Percentiles rank a stretch among this genome's conserved stretches.
These are phyloP conservation scores for Sinonovacula constricta DNA, from an alignment of 1,140 invertebrate species.

Conservation along the genomic window DNA sequence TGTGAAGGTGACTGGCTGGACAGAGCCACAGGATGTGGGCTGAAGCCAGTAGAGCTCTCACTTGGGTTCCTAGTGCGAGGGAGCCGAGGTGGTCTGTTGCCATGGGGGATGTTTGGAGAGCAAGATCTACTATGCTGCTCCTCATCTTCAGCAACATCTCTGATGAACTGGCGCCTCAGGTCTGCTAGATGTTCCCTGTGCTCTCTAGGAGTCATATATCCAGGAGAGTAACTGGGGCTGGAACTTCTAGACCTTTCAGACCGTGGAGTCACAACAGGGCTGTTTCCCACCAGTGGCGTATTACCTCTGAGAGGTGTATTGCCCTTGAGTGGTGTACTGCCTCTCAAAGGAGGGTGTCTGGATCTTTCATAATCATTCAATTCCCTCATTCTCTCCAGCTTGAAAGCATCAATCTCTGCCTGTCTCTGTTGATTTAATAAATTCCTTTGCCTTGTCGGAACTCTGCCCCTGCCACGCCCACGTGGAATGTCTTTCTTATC, in stretches of 20 bases:
- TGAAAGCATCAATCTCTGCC: constrained; percentile 60
- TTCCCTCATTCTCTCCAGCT: constrained; percentile 56
- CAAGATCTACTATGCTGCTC: constrained; percentile 34
- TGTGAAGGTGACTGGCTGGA: no score
- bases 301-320: constrained; percentile 37
- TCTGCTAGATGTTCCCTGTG: constrained; percentile 51
- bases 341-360: constrained; percentile 13
- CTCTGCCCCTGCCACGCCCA: constrained; percentile 10
- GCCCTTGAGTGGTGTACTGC: constrained; percentile 10
- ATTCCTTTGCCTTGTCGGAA: constrained; percentile 19
- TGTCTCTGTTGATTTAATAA: constrained; percentile 38
- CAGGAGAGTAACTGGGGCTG: constrained; percentile 27
- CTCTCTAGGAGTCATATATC: constrained; percentile 48
- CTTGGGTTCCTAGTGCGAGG: background rate
- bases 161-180: constrained; percentile 46
- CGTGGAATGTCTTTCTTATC: constrained; percentile 12
- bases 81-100: background rate
- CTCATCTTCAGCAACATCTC: constrained; percentile 38
- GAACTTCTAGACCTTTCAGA: constrained; percentile 26
- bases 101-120: constrained; percentile 4
- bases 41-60: constrained; percentile 33
- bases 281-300: constrained; percentile 38
- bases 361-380: constrained; percentile 41
- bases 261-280: constrained; percentile 41
- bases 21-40: no score